These are phyloP conservation scores for Geococcyx californianus DNA, from an alignment of 2,113 vertebrate species.

Conservation along the genomic window DNA sequence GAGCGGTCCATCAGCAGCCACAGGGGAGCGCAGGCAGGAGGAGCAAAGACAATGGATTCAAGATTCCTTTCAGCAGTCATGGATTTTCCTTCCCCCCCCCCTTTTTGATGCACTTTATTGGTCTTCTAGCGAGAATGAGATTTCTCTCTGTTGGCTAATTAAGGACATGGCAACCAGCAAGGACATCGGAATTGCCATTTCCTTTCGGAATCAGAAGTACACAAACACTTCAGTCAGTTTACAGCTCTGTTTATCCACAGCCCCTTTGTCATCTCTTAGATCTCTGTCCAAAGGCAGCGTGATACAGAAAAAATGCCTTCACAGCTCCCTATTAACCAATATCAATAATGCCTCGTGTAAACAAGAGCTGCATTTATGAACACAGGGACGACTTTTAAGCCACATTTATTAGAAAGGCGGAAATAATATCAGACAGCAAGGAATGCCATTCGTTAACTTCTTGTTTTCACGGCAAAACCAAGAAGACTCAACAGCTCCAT, in stretches of 20 bases:
- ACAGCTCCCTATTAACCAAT: background rate
- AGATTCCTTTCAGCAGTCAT: background rate
- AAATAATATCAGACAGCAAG: background rate
- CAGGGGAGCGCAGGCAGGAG: background rate
- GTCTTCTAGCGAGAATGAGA: background rate
- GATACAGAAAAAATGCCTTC: background rate
- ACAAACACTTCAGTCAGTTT: conserved; percentile 20
- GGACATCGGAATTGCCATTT: background rate
- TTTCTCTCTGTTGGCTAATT: background rate
- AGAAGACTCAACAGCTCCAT: background rate
- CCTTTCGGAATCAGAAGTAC: conserved; percentile 22
- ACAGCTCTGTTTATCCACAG: conserved; percentile 17
- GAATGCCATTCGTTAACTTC: background rate
- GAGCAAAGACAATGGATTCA: background rate
- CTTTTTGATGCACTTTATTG: background rate
- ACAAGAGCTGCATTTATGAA: conserved; percentile 11
- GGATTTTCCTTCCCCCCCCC: too few relatives aligned
- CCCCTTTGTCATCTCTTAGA: background rate
- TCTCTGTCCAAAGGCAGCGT: background rate
- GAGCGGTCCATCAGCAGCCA: fast-evolving
- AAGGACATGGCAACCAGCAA: background rate
- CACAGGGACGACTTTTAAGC: background rate
- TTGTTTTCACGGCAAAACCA: background rate
- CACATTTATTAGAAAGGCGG: background rate
- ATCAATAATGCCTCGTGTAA: background rate